Conservation (phyloP, 2,797 vertebrate species). For the Mormyrops attenuatus region DNA sequence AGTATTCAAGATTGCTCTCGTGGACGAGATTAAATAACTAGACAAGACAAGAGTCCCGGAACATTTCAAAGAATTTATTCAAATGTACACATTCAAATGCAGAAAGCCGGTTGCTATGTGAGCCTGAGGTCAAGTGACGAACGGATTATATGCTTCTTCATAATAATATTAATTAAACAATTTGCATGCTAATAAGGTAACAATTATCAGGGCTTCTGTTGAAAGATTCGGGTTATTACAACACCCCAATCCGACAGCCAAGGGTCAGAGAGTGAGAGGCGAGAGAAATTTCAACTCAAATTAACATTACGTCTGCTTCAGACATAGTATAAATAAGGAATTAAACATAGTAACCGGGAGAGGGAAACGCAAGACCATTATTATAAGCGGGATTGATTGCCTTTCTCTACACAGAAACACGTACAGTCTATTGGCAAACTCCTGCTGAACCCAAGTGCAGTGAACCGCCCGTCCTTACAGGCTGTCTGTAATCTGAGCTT, state of each 20-base stretch:
- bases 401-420: conserved; percentile 72
- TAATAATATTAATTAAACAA: conserved; percentile 99
- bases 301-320: conserved; percentile 99
- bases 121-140: conserved; percentile 99
- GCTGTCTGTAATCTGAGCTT: conserved; percentile 53
- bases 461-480: conserved; percentile 60
- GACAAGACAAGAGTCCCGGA: conserved; percentile 60
- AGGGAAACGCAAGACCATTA: conserved; percentile 62
- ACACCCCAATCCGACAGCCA: conserved; percentile 97
- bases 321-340: conserved; percentile 99
- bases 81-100: conserved; percentile 83
- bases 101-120: conserved; percentile 79
- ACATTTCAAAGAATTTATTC: conserved; percentile 81
- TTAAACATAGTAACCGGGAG: conserved; percentile 92
- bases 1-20: conserved; percentile 63
- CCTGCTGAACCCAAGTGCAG: conserved; percentile 54
- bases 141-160: conserved; percentile 99
- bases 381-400: conserved; percentile 67
- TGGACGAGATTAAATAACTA: conserved; percentile 64
- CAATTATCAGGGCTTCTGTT: conserved; percentile 99
- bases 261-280: conserved; percentile 94
- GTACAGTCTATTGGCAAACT: conserved; percentile 60
- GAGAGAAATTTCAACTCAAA: conserved; percentile 98
- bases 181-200: conserved; percentile 99
- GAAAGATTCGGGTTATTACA: conserved; percentile 99